Conservation (phyloP, 2,797 vertebrate species). For the Gorsachius magnificus region DNA sequence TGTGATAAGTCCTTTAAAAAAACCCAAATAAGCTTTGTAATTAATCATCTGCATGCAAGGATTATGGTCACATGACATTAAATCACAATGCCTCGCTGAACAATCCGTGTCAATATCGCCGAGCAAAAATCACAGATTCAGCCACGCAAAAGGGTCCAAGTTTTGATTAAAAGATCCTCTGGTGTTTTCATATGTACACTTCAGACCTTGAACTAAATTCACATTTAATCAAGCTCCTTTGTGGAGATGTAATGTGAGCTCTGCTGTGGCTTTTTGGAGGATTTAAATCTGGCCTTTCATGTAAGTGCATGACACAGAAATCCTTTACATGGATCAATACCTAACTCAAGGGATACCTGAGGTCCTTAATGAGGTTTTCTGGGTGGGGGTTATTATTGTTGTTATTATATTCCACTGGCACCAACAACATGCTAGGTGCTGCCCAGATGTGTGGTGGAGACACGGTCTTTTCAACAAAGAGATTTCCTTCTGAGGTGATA, state of each 20-base stretch:
- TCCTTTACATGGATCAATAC: conserved; percentile 47
- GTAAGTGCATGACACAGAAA: conserved; percentile 55
- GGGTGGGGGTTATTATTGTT: conserved; percentile 6
- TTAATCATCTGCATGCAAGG: conserved; percentile 31
- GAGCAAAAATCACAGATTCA: background rate
- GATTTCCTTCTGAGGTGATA: background rate
- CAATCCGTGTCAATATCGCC: background rate
- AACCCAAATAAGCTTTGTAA: background rate
- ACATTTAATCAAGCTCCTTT: conserved; percentile 52
- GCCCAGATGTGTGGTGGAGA: background rate
- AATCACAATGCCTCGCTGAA: conserved; percentile 40
- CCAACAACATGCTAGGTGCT: background rate
- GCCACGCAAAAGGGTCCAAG: background rate
- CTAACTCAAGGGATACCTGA: conserved; percentile 29
- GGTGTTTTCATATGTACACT: conserved; percentile 15
- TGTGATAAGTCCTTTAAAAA: background rate
- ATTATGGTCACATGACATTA: background rate
- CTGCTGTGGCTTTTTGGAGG: conserved; percentile 34
- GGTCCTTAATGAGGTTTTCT: conserved; percentile 49
- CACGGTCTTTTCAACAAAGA: background rate
- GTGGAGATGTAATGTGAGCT: conserved; percentile 20
- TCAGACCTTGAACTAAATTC: conserved; percentile 43
- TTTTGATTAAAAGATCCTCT: conserved; percentile 36
- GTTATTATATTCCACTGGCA: background rate
- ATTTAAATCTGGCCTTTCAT: conserved; percentile 61